Evolutionary conservation across 2,113 vertebrate genomes (phyloP).

Genomic region (Sinosuthora webbiana): DNA sequence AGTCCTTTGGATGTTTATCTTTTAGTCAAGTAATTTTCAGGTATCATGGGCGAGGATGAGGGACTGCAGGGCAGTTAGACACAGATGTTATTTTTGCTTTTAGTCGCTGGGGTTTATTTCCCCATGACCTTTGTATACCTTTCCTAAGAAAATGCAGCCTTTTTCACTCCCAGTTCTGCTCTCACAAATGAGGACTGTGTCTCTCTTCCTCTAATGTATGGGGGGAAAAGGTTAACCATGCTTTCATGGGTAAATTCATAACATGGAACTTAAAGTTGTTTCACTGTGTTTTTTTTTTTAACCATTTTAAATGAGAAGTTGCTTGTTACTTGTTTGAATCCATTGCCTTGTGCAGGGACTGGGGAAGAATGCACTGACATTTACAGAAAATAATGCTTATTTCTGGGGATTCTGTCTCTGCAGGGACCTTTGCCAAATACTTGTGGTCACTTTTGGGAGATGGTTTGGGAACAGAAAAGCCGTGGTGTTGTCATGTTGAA

Average conservation of each 20-base stretch:
- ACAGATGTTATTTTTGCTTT: background rate
- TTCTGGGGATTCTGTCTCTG: slow-evolving; percentile 56
- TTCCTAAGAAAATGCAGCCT: background rate
- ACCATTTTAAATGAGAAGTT: slow-evolving; percentile 7
- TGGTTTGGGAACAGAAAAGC: slow-evolving; percentile 97
- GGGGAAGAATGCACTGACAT: background rate
- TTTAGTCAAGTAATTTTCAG: background rate
- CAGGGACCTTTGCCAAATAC: slow-evolving; percentile 96
- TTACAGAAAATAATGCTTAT: slow-evolving; percentile 14
- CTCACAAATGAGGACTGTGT: background rate
- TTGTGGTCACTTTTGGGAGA: slow-evolving; percentile 98
- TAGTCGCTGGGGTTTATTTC: background rate
- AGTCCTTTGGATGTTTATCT: background rate
- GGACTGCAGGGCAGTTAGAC: background rate
- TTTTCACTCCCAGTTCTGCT: slow-evolving; percentile 40
- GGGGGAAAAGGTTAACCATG: background rate
- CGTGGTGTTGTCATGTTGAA: slow-evolving; percentile 97
- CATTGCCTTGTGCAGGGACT: background rate
- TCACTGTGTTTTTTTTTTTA: background rate
- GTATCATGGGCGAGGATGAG: background rate
- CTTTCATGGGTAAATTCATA: background rate
- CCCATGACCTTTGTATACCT: background rate
- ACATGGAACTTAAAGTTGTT: background rate
- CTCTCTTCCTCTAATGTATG: background rate
- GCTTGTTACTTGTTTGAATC: background rate